Percentiles rank a stretch among this genome's conserved stretches.
phyloP scores from a whole-genome alignment of 2,113 vertebrate species.

The Eleginops maclovinus region DNA sequence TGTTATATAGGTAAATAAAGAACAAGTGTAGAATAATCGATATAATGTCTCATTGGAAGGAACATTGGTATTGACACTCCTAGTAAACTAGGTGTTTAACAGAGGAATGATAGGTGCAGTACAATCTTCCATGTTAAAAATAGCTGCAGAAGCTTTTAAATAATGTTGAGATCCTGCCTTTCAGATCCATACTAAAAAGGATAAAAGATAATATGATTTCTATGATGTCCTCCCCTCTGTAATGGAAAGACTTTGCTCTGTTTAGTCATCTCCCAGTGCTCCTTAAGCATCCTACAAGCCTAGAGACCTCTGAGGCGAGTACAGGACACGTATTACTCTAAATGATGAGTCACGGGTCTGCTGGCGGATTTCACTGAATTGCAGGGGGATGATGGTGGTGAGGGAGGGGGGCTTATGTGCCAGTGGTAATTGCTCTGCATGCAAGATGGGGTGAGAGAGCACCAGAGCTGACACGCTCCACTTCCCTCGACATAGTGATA shows the following conservation, averaged over 20 bases:
- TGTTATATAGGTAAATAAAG: no score
- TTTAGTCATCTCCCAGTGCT: slow-evolving; percentile 34
- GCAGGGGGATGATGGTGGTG: slow-evolving; percentile 14
- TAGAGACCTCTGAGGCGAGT: slow-evolving; percentile 34
- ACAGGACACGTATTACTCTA: slow-evolving; percentile 46
- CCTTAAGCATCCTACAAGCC: slow-evolving; percentile 25
- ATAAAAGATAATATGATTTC: slow-evolving; percentile 23
- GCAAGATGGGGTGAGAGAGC: slow-evolving; percentile 54
- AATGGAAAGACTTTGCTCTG: slow-evolving; percentile 9
- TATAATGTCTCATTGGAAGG: no score
- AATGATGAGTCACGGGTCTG: slow-evolving; percentile 70
- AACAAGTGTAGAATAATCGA: no score
- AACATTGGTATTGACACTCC: no score
- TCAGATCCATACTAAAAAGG: slow-evolving; percentile 3
- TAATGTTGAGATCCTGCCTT: background rate
- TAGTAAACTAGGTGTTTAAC: background rate
- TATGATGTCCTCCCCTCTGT: background rate
- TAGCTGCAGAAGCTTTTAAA: background rate
- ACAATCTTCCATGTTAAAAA: background rate
- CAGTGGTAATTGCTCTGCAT: slow-evolving; percentile 61
- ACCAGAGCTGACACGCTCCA: slow-evolving; percentile 65
- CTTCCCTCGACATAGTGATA: slow-evolving; percentile 61
- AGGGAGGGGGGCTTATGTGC: background rate
- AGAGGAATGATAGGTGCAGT: no score
- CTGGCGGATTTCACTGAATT: slow-evolving; percentile 45